Base-by-base conservation (phyloP, 2,888 invertebrate species). In the Steinernema hermaphroditum region DNA sequence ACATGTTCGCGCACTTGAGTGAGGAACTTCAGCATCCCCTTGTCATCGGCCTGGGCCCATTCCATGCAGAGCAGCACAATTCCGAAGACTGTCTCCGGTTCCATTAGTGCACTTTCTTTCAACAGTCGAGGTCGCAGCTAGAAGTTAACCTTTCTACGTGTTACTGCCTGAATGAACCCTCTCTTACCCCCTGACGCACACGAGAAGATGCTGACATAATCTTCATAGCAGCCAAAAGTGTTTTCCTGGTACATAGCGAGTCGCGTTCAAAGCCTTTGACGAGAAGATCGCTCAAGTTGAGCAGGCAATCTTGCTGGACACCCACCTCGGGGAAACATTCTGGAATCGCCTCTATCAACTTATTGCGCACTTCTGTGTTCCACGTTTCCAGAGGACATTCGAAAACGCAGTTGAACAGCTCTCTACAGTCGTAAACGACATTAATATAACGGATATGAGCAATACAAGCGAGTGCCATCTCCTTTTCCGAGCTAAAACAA, bases 281-380 rank as follows among this genome's bases (percentile, higher is more conserved):
- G 8, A 62, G n/a, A 12, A 62, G 14, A 32, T 62, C 62, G 62
- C 27, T 29, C 32, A 62, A 34, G n/a, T 62, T 62, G 16, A 62
- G 29, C 16, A 62, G 29, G 29, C 62, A 62, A 1, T 62, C 62
- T 16, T 62, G 62, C 16, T 62, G 62, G 29, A 62, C 32, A 8
- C 8, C 32, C 16, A 62, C 1, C 16, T 62, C 62, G 16, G 62
- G 62, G 32, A 62, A 62, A 8, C 27, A 29, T 14, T 62, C 32
- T 12, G 62, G 62, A 16, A 62, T 29, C 29, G 27, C 14, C 16
- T 32, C 29, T 12, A 62, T 14, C 16, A 62, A 62, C 32, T 32
- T 16, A 1, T 12, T 12, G 1, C 62, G 29, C 16, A 62, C 8
- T 1, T 32, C 62, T 14, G 27, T 34, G 62, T 32, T 32, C 62